Conservation (phyloP, 2,797 vertebrate species). For the Danio jaintianensis region DNA sequence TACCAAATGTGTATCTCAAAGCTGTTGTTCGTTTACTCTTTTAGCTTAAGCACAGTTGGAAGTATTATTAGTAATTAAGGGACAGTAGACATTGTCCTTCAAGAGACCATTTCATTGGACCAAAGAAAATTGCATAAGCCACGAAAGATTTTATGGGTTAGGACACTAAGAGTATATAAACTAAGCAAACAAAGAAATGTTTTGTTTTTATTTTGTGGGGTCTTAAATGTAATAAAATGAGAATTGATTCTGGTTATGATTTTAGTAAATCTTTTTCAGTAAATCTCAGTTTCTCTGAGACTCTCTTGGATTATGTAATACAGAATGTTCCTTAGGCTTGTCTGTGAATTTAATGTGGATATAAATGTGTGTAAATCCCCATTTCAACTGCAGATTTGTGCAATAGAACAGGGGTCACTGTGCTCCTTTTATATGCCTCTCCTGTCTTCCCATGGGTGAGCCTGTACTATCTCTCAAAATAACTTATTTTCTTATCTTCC, state of each 20-base stretch:
- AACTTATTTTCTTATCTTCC: constrained; percentile 24
- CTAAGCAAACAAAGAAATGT: background rate
- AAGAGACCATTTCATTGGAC: background rate
- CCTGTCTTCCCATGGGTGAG: constrained; percentile 25
- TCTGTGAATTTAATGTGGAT: constrained; percentile 1
- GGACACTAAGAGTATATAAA: background rate
- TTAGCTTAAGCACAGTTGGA: background rate
- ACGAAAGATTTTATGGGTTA: too few relatives aligned
- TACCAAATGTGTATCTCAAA: too few relatives aligned
- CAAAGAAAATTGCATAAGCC: background rate
- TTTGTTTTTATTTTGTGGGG: background rate
- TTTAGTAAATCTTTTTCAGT: background rate
- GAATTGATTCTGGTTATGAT: background rate
- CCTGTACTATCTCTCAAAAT: constrained; percentile 40
- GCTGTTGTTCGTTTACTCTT: background rate
- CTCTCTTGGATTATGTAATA: constrained; percentile 21
- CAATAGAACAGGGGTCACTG: constrained; percentile 39
- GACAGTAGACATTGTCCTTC: background rate
- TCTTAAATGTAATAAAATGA: background rate
- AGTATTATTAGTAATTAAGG: background rate
- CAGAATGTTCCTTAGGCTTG: constrained; percentile 27
- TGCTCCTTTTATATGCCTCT: constrained; percentile 25
- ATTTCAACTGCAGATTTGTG: constrained; percentile 28
- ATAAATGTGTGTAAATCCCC: constrained; percentile 28
- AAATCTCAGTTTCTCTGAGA: background rate